Evolutionary conservation across 1,140 invertebrate genomes (phyloP), one percentile per base, ranked within the genome.

Genomic region (Micrasema minimum): DNA sequence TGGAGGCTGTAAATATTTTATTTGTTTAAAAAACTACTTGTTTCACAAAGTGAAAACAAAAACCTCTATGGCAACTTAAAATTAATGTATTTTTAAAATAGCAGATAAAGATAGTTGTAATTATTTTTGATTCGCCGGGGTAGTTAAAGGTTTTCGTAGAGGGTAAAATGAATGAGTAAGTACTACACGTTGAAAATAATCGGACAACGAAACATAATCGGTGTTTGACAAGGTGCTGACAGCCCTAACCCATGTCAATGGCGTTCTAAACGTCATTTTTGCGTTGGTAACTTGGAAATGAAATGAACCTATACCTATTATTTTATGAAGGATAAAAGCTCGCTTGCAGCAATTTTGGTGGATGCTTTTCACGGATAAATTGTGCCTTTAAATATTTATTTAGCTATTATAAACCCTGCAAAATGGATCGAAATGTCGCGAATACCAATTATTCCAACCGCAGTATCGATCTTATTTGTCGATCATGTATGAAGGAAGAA

Each of bases 401-500:
- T 26, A 26, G 38, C 18, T 53, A 41, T 46, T 51, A 10, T 2
- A 26, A 38, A 9, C 18, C 23, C 14, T 16, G 5, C 12, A 57
- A 57, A 59, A 69, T 69, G 53, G 53, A 45, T 48, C 10, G 23
- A 31, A 35, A 26, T 14, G 4, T 9, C 7, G 61, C 41, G 18
- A 18, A 55, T 23, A 41, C 23, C 10, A 37, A 22, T n/a, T 48
- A 66, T 50, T 67, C 37, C 22, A 51, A 10, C 31, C 12, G 16
- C 37, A 22, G 59, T 14, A 41, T 74, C 12, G 65, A 71, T 18
- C 68, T 62, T 11, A 79, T 78, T 26, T 85, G 83, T 77, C 77
- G 82, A 11, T 81, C 80, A 38, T 85, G 82, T 76, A 83, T 84
- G 80, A 82, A 80, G 64, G 77, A 72, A 59, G 77, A 80, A 59